Conservation (phyloP, 2,797 vertebrate species). For the Philypnodon macrostomus region DNA sequence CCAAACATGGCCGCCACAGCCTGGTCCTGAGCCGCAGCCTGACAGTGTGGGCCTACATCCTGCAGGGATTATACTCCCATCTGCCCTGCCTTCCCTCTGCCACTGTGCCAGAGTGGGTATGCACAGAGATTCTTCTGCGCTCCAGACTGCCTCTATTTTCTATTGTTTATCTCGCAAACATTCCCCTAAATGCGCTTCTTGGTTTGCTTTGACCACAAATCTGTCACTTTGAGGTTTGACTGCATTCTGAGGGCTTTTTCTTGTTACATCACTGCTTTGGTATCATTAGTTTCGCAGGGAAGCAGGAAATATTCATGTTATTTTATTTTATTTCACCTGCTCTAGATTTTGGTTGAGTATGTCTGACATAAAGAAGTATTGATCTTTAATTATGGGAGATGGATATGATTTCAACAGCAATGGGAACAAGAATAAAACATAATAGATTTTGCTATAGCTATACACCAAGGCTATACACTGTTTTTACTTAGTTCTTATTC, state of each 20-base stretch:
- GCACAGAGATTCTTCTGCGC: constrained; percentile 33
- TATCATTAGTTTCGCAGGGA: constrained; percentile 18
- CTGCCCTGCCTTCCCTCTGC: constrained; percentile 56
- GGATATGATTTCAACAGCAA: too few relatives aligned
- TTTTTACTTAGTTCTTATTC: too few relatives aligned
- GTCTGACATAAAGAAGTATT: too few relatives aligned
- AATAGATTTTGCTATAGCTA: too few relatives aligned
- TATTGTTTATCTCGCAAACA: constrained; percentile 20
- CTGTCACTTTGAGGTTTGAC: constrained; percentile 32
- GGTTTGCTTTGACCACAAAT: constrained; percentile 52
- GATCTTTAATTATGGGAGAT: too few relatives aligned
- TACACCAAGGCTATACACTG: too few relatives aligned
- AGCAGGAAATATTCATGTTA: constrained; percentile 20
- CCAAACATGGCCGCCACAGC: constrained; percentile 19
- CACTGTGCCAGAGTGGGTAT: constrained; percentile 28
- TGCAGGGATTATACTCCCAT: constrained; percentile 65
- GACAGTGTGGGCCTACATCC: constrained; percentile 37
- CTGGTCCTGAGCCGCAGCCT: constrained; percentile 30
- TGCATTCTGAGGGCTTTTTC: constrained; percentile 29
- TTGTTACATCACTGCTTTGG: constrained; percentile 27
- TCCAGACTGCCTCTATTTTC: constrained; percentile 40
- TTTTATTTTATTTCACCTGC: constrained; percentile 14
- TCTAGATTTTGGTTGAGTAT: constrained; percentile 10
- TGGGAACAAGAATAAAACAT: too few relatives aligned
- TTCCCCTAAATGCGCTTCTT: constrained; percentile 22